phyloP scores from a whole-genome alignment of 30 jellyfish, hydroid and myxozoan species.

The Mastigias papua region DNA sequence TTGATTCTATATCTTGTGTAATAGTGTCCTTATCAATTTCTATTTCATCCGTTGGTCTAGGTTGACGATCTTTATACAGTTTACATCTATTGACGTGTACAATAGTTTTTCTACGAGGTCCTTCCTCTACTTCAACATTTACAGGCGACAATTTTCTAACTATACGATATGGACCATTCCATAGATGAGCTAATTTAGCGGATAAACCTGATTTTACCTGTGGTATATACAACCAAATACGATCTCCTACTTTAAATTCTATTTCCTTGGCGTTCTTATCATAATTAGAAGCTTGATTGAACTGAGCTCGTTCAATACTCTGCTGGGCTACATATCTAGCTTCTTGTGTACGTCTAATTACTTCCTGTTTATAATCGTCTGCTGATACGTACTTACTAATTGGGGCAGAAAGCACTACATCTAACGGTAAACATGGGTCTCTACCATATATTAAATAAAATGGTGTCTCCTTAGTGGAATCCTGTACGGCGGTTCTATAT shows the following conservation, averaged over 20 bases:
- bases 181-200: slow-evolving; percentile 46
- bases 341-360: slow-evolving; percentile 38
- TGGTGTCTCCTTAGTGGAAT: slow-evolving; percentile 79
- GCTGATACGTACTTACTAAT: slow-evolving; percentile 51
- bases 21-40: slow-evolving; percentile 36
- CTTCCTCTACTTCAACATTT: slow-evolving; percentile 52
- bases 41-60: slow-evolving; percentile 62
- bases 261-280: slow-evolving; percentile 50
- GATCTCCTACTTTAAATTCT: slow-evolving; percentile 68
- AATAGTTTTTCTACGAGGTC: slow-evolving; percentile 43
- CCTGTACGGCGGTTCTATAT: slow-evolving; percentile 58
- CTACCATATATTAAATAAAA: slow-evolving; percentile 73
- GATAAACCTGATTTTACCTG: slow-evolving; percentile 46
- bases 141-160: slow-evolving; percentile 54
- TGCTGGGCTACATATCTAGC: slow-evolving; percentile 71
- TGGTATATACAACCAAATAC: slow-evolving; percentile 71
- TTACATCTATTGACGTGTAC: slow-evolving; percentile 65
- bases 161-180: slow-evolving; percentile 78
- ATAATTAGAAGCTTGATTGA: slow-evolving; percentile 24
- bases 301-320: slow-evolving; percentile 65
- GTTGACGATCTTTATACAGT: slow-evolving; percentile 51
- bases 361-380: slow-evolving; percentile 56
- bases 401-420: slow-evolving; percentile 53
- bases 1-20: slow-evolving; percentile 2
- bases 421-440: slow-evolving; percentile 78